Conservation (phyloP, 2,113 vertebrate genomes). For the Plestiodon gilberti region DNA sequence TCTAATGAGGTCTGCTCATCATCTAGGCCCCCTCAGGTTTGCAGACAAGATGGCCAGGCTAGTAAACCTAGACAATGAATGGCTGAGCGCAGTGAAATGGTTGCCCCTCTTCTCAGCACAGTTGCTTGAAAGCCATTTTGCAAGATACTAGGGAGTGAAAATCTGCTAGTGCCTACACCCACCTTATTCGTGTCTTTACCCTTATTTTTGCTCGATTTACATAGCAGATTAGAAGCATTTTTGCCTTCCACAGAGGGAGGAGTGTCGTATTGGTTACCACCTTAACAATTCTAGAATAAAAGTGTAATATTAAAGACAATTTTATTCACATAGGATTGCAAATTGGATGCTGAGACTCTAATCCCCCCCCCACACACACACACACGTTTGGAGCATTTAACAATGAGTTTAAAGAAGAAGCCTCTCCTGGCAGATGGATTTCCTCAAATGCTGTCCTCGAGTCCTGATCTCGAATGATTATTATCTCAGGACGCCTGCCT, state of each 20-base stretch:
- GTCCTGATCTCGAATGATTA: slow-evolving; percentile 6
- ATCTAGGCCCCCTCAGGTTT: not conserved
- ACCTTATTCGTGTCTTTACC: not conserved
- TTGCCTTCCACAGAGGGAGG: not conserved
- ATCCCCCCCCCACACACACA: not conserved
- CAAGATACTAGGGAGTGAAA: slow-evolving; percentile 1
- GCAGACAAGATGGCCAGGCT: slow-evolving; percentile 12
- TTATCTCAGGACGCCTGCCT: slow-evolving; percentile 56
- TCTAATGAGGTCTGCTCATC: accelerated
- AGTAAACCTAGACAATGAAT: not conserved
- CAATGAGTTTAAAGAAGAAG: not conserved
- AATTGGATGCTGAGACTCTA: not conserved
- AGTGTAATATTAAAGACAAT: not conserved
- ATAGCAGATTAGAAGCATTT: not conserved
- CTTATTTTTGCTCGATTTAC: not conserved
- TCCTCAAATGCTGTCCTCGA: not conserved
- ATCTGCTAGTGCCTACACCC: slow-evolving; percentile 9
- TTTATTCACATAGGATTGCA: not conserved
- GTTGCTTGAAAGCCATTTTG: slow-evolving; percentile 60
- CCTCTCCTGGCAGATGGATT: not conserved
- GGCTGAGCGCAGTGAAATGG: slow-evolving; percentile 3
- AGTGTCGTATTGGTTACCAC: not conserved
- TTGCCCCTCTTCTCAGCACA: slow-evolving; percentile 45
- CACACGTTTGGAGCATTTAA: not conserved
- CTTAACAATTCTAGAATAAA: not conserved